phyloP scores from a whole-genome alignment of 1,140 invertebrate species.

The Listronotus bonariensis region DNA sequence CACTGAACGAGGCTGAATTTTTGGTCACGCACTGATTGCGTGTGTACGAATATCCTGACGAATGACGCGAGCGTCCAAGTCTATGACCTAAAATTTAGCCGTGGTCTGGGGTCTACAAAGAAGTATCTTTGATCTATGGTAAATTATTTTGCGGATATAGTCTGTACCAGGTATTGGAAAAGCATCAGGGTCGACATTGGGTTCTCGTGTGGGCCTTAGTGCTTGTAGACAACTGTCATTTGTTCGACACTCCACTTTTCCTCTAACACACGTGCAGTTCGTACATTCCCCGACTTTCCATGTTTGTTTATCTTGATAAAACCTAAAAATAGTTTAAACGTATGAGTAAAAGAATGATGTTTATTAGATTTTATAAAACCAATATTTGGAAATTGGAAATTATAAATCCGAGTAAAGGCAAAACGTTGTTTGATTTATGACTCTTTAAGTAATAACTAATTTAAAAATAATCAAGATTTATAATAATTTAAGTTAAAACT shows the following conservation, averaged over 20 bases:
- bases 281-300: constrained; percentile 70
- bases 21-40: too few relatives aligned
- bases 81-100: too few relatives aligned
- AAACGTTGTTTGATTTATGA: neutral
- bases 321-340: too few relatives aligned
- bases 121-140: too few relatives aligned
- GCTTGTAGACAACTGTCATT: constrained; percentile 48
- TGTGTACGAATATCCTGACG: too few relatives aligned
- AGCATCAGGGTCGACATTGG: constrained; percentile 12
- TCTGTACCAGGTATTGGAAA: constrained; percentile 22
- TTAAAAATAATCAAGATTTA: too few relatives aligned
- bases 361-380: neutral
- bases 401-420: neutral
- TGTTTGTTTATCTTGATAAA: constrained; percentile 65
- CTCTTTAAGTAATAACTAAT: neutral
- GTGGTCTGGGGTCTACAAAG: too few relatives aligned
- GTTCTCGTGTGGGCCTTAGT: constrained; percentile 32
- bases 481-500: too few relatives aligned
- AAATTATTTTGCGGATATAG: too few relatives aligned
- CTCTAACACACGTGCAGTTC: constrained; percentile 63
- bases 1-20: too few relatives aligned
- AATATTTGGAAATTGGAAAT: neutral
- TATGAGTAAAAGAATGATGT: neutral
- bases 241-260: constrained; percentile 62
- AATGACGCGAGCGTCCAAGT: too few relatives aligned